Percentiles rank a stretch among this genome's conserved stretches.
Evolutionary conservation across 2,113 vertebrate genomes (phyloP).

Genomic region (Platanista minor): DNA sequence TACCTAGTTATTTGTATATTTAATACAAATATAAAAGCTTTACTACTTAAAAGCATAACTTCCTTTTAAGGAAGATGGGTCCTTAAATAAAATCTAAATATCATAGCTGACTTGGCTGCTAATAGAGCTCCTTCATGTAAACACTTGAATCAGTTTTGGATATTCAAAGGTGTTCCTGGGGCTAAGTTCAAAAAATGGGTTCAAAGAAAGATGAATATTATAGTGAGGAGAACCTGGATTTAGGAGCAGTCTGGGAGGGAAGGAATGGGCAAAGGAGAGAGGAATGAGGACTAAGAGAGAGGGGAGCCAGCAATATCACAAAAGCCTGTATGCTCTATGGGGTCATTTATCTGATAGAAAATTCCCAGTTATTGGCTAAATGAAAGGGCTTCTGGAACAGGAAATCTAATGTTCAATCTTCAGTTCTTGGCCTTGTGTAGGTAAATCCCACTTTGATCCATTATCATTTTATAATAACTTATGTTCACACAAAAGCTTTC

Average conservation of each 20-base stretch:
- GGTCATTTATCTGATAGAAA: not conserved
- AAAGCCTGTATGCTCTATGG: not conserved
- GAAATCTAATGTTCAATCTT: not conserved
- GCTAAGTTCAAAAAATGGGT: not conserved
- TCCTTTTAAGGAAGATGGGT: not conserved
- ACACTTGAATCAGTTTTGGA: not conserved
- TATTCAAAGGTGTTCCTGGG: not conserved
- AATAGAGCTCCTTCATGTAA: not conserved
- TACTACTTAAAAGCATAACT: not conserved
- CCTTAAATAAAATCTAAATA: not conserved
- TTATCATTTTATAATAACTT: not conserved
- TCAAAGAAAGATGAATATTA: not conserved
- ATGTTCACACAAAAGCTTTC: not conserved
- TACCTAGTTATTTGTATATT: not conserved
- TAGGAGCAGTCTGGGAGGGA: not conserved
- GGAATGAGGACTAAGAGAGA: not conserved
- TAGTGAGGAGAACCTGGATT: not conserved
- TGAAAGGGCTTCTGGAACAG: not conserved
- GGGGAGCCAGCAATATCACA: not conserved
- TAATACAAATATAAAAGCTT: not conserved
- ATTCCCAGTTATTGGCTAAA: not conserved
- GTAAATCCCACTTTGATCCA: not conserved
- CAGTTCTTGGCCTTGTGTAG: not conserved
- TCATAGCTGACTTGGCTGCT: not conserved
- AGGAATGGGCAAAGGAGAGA: not conserved